Evolutionary conservation across 2,797 vertebrate species (phyloP), one percentile per base, ranked within the genome.

Genomic region (Propithecus perrieri): DNA sequence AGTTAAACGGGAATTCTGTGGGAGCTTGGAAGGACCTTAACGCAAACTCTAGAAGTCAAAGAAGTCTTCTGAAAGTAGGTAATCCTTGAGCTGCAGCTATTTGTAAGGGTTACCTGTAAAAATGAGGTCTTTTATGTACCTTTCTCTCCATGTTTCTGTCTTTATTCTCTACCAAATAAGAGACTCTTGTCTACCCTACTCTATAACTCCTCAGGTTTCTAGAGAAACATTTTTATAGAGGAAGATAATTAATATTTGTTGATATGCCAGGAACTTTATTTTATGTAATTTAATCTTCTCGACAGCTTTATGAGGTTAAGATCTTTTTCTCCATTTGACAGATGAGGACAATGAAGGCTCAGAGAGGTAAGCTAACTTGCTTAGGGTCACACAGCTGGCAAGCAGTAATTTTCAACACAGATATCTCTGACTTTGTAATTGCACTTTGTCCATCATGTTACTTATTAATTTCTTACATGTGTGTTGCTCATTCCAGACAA

Each of bases 151-250:
- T 75, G 8, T 89, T 75, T 89, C 57, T 86, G 22, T 85, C 69
- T 95, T 92, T 94, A 75, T 79, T 91, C 41, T 85, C 46, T 92
- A 20, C 53, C 69, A 69, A 69, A 50, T 85, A 74, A 86, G 61
- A 94, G 57, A 89, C 14, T 43, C 9, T 85, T 71, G 24, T 83
- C 9, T 89, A 7, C 7, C 26, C 65, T 46, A 5, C 43, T 78
- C 41, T 43, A 1, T 46, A 81, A 63, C 30, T 71, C 7, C 46
- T 95, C 13, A 91, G 35, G 67, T 95, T 94, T 78, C 63, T 53
- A 6, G 55, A 81, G 55, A 95, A 90, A 95, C 24, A 63, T 50
- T 93, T 96, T 95, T 89, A 86, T 85, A 61, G 53, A 94, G 30
- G 69, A 95, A 85, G 84, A 48, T 71, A 86, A 61, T 22, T 92